phyloP scores from a whole-genome alignment of 2,113 vertebrate species.

The Neogale vison region DNA sequence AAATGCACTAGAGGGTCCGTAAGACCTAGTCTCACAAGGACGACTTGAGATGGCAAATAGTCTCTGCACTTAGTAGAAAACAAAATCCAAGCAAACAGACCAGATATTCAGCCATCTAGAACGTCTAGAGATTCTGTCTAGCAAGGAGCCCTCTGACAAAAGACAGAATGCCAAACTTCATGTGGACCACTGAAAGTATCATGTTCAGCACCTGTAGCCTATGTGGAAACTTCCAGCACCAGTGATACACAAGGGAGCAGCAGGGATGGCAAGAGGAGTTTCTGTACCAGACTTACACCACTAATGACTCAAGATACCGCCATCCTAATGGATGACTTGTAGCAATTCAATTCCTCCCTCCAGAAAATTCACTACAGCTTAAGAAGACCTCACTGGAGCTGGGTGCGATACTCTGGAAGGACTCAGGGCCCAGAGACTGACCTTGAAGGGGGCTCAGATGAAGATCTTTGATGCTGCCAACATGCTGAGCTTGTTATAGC shows the following conservation, averaged over 20 bases:
- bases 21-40: background rate
- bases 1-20: constrained; percentile 88
- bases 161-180: constrained; percentile 96
- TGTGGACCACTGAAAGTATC: constrained; percentile 97
- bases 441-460: constrained; percentile 92
- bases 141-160: constrained; percentile 94
- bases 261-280: constrained; percentile 93
- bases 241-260: constrained; percentile 91
- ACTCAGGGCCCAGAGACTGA: background rate
- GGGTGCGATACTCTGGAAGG: background rate
- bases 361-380: background rate
- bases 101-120: constrained; percentile 94
- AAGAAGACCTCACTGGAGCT: background rate
- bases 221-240: constrained; percentile 94
- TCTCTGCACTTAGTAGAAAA: constrained; percentile 90
- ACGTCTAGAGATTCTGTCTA: constrained; percentile 95
- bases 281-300: constrained; percentile 94
- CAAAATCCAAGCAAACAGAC: constrained; percentile 94
- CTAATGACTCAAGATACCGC: constrained; percentile 83
- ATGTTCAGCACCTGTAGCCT: constrained; percentile 93
- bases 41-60: background rate
- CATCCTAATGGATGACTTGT: background rate
- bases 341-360: background rate
- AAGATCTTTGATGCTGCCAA: constrained; percentile 98
- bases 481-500: constrained; percentile 96